Percentiles rank a stretch among this genome's conserved stretches.
phyloP scores from a whole-genome alignment of 2,113 vertebrate genomes.

The Fulmarus glacialis region DNA sequence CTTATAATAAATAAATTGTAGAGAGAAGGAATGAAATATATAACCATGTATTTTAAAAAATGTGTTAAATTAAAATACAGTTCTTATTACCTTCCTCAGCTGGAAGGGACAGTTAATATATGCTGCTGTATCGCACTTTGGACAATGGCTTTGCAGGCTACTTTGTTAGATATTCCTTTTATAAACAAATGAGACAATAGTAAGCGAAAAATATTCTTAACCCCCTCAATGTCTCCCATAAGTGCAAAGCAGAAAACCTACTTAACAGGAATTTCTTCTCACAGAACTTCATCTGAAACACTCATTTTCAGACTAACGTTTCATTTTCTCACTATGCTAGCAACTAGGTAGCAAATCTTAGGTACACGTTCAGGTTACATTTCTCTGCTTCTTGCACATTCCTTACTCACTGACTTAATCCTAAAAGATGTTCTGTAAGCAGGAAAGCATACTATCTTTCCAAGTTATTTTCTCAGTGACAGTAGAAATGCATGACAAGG shows the following conservation, averaged over 20 bases:
- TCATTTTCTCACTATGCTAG: not conserved
- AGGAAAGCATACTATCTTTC: not conserved
- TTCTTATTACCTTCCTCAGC: not conserved
- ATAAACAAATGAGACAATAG: not conserved
- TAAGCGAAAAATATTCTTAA: not conserved
- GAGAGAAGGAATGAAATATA: not conserved
- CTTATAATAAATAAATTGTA: not conserved
- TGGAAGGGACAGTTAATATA: not conserved
- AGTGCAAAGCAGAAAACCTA: not conserved
- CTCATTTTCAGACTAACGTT: not conserved
- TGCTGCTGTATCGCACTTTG: not conserved
- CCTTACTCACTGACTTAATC: not conserved
- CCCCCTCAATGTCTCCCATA: not conserved
- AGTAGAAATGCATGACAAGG: not conserved
- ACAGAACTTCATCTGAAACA: not conserved
- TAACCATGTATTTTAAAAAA: not conserved
- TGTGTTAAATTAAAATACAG: constrained; percentile 6
- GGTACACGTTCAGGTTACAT: not conserved
- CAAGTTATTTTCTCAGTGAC: not conserved
- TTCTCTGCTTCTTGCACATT: not conserved
- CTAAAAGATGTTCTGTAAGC: not conserved
- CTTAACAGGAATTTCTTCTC: not conserved
- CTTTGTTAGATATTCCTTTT: not conserved
- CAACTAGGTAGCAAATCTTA: not conserved
- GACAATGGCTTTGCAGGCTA: not conserved